Conservation (phyloP, 1,140 invertebrate genomes). For the Dinoponera quadriceps region DNA sequence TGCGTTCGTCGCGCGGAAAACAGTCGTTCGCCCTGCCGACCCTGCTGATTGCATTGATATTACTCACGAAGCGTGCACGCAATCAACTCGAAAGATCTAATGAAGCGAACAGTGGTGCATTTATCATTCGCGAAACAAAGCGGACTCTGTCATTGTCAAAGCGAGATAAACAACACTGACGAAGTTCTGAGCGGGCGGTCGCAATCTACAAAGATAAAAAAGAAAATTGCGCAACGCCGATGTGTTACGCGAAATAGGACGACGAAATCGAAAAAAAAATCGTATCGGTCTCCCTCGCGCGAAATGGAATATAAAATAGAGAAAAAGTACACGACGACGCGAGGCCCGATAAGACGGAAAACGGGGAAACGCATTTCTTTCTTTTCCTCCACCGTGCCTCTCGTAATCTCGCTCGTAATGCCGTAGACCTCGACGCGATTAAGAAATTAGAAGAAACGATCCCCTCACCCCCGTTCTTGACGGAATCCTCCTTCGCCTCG, state of each 20-base stretch:
- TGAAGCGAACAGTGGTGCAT: slow-evolving; percentile 34
- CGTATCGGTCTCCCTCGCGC: not conserved
- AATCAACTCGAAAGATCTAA: slow-evolving; percentile 57
- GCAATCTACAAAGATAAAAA: slow-evolving; percentile 9
- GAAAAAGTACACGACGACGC: not conserved
- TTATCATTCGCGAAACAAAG: slow-evolving; percentile 49
- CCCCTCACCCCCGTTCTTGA: slow-evolving; percentile 82
- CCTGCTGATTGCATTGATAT: slow-evolving; percentile 62
- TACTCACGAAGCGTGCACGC: slow-evolving; percentile 62
- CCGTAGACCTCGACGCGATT: not conserved
- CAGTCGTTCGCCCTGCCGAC: slow-evolving; percentile 31
- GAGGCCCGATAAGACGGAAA: not conserved
- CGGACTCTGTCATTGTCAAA: slow-evolving; percentile 27
- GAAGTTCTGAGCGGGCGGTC: slow-evolving; percentile 6
- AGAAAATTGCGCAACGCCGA: too few relatives aligned
- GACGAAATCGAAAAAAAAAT: not conserved
- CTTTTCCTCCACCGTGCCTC: not conserved
- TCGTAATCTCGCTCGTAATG: not conserved
- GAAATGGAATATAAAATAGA: not conserved
- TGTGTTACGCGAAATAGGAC: not conserved
- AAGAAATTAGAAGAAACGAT: not conserved
- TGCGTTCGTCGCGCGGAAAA: slow-evolving; percentile 30
- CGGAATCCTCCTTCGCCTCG: slow-evolving; percentile 79
- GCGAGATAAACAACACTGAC: slow-evolving; percentile 40
- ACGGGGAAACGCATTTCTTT: not conserved